Conservation (phyloP, 2,797 vertebrate genomes). For the Florisuga fusca region DNA sequence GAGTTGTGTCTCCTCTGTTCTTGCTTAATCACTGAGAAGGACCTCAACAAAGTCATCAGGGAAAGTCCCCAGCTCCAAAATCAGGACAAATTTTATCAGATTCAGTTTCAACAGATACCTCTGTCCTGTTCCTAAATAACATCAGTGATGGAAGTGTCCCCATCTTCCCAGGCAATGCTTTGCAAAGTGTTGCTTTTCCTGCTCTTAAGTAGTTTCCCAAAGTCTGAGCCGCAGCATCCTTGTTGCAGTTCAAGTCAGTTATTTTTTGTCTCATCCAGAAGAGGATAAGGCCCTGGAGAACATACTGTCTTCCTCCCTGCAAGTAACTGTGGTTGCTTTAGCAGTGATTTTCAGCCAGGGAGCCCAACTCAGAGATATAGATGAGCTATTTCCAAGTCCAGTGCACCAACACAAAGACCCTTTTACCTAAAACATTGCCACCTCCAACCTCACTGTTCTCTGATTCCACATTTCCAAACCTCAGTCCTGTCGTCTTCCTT, state of each 20-base stretch:
- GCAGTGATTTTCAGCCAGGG: not conserved
- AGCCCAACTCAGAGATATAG: not conserved
- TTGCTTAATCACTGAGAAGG: not conserved
- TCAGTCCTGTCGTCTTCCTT: not conserved
- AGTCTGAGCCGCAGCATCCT: not conserved
- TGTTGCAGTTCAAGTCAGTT: not conserved
- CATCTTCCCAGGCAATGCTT: not conserved
- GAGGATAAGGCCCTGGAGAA: not conserved
- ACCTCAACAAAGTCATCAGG: not conserved
- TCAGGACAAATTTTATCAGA: not conserved
- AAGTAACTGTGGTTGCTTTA: rapidly evolving
- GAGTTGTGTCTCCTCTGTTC: not conserved
- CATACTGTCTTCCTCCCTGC: not conserved
- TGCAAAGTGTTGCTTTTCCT: not conserved
- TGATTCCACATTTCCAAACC: not conserved
- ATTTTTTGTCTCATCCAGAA: not conserved
- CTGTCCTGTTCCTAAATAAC: not conserved
- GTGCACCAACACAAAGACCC: not conserved
- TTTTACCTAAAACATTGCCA: rapidly evolving
- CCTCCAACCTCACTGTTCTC: rapidly evolving
- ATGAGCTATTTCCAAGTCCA: not conserved
- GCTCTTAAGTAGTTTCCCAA: not conserved
- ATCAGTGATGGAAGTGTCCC: not conserved
- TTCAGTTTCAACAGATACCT: not conserved
- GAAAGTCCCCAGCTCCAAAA: not conserved